A percentile compares a stretch with the other conserved stretches of the same genome.
Conservation (phyloP, 2,797 vertebrate genomes). For the Enoplosus armatus region DNA sequence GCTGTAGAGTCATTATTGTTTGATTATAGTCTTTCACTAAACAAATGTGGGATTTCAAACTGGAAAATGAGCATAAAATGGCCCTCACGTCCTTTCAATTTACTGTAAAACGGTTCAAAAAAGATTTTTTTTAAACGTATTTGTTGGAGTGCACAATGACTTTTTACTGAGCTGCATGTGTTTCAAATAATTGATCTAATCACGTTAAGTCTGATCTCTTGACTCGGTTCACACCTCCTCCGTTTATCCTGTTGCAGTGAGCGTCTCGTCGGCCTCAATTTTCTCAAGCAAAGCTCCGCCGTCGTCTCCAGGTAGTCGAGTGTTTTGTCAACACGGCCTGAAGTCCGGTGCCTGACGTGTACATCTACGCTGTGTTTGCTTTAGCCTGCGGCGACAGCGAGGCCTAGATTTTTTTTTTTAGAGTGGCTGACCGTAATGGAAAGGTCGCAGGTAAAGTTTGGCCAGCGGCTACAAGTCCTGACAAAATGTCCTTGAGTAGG, state of each 20-base stretch:
- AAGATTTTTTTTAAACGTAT: too few relatives aligned
- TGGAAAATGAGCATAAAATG: neutral
- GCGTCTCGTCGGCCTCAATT: neutral
- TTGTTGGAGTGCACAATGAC: neutral
- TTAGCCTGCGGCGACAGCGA: neutral
- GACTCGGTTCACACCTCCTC: neutral
- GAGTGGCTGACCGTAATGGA: neutral
- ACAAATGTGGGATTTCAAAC: neutral
- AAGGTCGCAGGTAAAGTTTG: neutral
- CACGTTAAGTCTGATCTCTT: neutral
- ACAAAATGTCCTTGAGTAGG: neutral
- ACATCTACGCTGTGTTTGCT: neutral
- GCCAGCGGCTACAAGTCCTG: neutral
- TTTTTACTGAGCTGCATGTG: neutral
- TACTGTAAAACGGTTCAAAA: too few relatives aligned
- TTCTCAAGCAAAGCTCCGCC: neutral
- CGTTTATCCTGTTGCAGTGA: neutral
- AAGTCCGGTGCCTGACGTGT: neutral
- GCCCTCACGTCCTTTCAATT: neutral
- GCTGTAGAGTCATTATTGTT: neutral
- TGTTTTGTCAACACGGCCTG: slow-evolving; percentile 58
- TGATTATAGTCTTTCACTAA: neutral
- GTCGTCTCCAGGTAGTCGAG: neutral
- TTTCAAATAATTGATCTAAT: neutral
- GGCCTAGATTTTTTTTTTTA: neutral